Percentiles rank a stretch among this genome's conserved stretches.
phyloP scores from a whole-genome alignment of 2,113 vertebrate species.

The Sceloporus tristichus region DNA sequence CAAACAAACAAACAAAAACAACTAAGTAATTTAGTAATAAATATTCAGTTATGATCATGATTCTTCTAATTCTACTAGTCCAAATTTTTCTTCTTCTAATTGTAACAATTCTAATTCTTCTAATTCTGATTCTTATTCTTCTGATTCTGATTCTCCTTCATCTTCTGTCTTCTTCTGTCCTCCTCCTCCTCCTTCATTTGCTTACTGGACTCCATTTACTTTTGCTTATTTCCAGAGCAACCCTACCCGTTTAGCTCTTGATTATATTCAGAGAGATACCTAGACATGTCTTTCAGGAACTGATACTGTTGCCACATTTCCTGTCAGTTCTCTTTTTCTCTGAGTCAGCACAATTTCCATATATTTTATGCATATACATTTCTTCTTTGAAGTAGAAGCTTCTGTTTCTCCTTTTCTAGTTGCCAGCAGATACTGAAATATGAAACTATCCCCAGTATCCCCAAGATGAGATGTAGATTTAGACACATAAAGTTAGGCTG shows the following conservation, averaged over 20 bases:
- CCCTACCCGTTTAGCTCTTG: not conserved
- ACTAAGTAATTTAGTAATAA: not conserved
- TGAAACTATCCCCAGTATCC: not conserved
- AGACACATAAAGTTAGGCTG: not conserved
- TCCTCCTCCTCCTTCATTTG: no score
- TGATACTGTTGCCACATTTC: not conserved
- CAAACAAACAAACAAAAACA: not conserved
- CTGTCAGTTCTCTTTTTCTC: not conserved
- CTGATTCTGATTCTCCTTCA: no score
- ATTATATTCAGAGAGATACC: not conserved
- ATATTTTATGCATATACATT: not conserved
- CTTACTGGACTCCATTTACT: not conserved
- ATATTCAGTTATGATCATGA: not conserved
- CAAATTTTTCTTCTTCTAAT: no score
- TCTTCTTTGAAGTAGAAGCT: not conserved
- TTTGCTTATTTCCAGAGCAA: not conserved
- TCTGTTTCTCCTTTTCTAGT: not conserved
- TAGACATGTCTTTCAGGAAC: not conserved
- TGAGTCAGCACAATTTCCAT: not conserved
- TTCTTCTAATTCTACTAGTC: not conserved
- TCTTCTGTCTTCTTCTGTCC: no score
- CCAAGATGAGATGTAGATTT: not conserved
- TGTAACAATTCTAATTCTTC: no score
- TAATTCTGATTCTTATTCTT: no score
- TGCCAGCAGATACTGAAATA: not conserved